Conservation (phyloP, 2,888 invertebrate species). For the Cremastinae sp. region DNA sequence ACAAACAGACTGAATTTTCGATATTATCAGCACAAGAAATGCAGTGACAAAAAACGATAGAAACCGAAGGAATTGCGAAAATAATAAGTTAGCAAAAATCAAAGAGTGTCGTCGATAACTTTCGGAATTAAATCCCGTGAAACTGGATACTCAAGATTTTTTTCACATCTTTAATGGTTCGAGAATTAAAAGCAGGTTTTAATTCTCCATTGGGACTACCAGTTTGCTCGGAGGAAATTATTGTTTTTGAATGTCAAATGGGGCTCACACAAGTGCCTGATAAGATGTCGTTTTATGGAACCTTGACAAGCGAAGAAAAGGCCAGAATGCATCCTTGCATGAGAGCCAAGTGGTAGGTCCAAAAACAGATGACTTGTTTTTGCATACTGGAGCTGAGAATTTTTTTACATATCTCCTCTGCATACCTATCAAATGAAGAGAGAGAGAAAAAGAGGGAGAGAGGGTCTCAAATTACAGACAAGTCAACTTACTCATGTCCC, state of each 20-base stretch:
- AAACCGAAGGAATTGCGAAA: too few relatives aligned
- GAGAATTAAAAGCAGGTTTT: too few relatives aligned
- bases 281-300: slow-evolving; percentile 73
- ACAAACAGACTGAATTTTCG: neutral
- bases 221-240: neutral
- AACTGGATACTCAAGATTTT: neutral
- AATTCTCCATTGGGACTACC: neutral
- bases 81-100: too few relatives aligned
- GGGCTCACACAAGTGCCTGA: slow-evolving; percentile 66
- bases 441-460: neutral
- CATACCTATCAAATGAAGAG: too few relatives aligned
- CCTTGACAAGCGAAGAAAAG: slow-evolving; percentile 75
- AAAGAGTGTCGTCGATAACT: too few relatives aligned
- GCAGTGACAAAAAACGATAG: neutral
- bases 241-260: slow-evolving; percentile 59
- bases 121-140: neutral
- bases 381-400: neutral
- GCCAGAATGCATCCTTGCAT: slow-evolving; percentile 75
- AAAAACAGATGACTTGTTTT: neutral
- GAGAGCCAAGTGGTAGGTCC: slow-evolving; percentile 76
- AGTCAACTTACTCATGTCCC: slow-evolving; percentile 5
- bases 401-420: slow-evolving; percentile 10
- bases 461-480: slow-evolving; percentile 24
- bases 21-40: neutral
- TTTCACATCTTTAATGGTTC: neutral